Conservation (phyloP, 2,113 vertebrate species). For the Machaerirhynchus nigripectus region DNA sequence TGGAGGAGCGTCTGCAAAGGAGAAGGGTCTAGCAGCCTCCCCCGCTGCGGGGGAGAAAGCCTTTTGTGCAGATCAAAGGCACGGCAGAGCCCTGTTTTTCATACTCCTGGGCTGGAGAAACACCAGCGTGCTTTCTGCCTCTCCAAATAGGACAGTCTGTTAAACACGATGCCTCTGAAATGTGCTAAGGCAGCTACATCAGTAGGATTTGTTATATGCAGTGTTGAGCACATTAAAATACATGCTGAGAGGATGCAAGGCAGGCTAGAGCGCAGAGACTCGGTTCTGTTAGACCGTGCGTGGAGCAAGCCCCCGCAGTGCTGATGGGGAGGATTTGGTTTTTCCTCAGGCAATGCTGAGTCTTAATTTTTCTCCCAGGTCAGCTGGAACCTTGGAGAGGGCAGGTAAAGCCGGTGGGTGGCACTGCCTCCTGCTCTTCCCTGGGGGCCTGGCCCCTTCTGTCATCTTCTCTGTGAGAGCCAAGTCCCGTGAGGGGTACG, state of each 20-base stretch:
- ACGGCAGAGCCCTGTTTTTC: not conserved
- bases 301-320: not conserved
- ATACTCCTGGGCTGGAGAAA: not conserved
- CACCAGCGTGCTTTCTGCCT: not conserved
- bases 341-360: not conserved
- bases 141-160: not conserved
- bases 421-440: not conserved
- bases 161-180: not conserved
- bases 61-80: not conserved
- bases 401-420: not conserved
- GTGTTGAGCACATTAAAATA: not conserved
- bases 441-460: not conserved
- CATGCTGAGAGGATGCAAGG: not conserved
- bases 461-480: not conserved
- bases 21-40: not conserved
- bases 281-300: not conserved
- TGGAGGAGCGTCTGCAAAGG: not conserved
- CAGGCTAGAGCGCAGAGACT: not conserved
- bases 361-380: not conserved
- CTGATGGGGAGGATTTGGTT: not conserved
- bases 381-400: not conserved
- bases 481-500: fast-evolving
- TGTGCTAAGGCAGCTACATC: not conserved
- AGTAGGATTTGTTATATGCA: not conserved
- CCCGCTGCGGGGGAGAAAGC: not conserved